A percentile compares a stretch with the other conserved stretches of the same genome.
These are phyloP conservation scores for Labia minor DNA, from an alignment of 2,888 invertebrate genomes.

Conservation along the genomic window DNA sequence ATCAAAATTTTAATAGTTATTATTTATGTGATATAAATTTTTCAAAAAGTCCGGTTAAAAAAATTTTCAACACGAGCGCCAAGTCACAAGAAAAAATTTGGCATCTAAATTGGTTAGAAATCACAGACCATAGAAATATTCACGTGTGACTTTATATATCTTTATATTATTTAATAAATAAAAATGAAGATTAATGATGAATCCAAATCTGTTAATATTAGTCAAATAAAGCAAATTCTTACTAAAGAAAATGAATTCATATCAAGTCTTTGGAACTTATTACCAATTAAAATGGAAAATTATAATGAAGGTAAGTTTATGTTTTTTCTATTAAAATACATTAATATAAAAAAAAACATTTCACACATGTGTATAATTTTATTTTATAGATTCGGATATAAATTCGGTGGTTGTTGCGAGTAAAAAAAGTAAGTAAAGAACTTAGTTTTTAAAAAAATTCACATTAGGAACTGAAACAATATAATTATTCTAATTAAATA, in stretches of 20 bases:
- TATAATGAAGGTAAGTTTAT: slow-evolving; percentile 15
- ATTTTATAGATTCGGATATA: background rate
- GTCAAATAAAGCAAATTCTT: background rate
- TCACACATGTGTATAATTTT: background rate
- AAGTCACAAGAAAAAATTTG: too few relatives aligned
- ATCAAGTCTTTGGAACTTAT: slow-evolving; percentile 16
- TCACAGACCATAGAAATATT: too few relatives aligned
- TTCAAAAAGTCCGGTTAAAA: too few relatives aligned
- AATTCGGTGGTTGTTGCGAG: background rate
- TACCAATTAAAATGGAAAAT: background rate
- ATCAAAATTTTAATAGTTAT: too few relatives aligned
- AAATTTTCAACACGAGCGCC: too few relatives aligned
- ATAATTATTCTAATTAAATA: too few relatives aligned
- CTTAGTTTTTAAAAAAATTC: too few relatives aligned
- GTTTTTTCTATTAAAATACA: background rate
- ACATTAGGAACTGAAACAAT: too few relatives aligned
- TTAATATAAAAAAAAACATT: background rate
- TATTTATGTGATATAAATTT: too few relatives aligned
- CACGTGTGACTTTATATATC: too few relatives aligned
- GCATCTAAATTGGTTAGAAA: too few relatives aligned
- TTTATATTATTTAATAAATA: background rate
- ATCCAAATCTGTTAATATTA: background rate
- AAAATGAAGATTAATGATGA: background rate
- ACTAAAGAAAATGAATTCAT: slow-evolving; percentile 20
- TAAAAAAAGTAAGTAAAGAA: background rate